Evolutionary conservation across 2,113 vertebrate species (phyloP), one percentile per base, ranked within the genome.

Genomic region (Perca fluviatilis): DNA sequence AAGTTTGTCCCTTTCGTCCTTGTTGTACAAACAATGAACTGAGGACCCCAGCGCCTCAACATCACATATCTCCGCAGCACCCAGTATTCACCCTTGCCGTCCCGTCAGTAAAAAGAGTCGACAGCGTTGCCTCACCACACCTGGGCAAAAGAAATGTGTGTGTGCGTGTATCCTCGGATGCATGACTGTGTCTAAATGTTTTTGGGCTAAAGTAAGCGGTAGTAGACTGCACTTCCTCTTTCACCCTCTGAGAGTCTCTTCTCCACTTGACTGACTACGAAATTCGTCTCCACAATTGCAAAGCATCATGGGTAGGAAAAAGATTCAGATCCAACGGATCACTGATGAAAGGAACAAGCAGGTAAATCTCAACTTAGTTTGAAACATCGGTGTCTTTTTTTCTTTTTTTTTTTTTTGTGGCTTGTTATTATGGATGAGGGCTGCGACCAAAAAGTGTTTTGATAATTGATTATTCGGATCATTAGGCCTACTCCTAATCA

Each of bases 321-420:
- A 99, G 97, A 99, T 99, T 89, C 98, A 99, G 96, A 99, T 99
- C 91, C 97, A 99, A 93, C 95, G 98, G 95, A 99, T 99, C 96
- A 99, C 98, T 0, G 98, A 99, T 14, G 98, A 99, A 93, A 97
- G 98, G 91, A 99, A 99, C 84, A 96, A 97, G 77, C 98, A 99
- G 97, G 98, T 98, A 40, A 93, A 94, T 65, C 40, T 51, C 3
- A 23, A 11, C 36, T 66, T 19, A 23, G n/a, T 65, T 47, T 46
- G 40, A 43, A 33, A n/a, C 21, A 46, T 64, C 8, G 5, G 15
- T 65, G 23, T 16, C 14, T 47, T 14, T 64, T 27, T 27, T 27
- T 27, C 2, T 27, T 27, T 27, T 27, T 27, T 27, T 27, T 27
- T 27, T 27, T 64, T 23, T 25, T 23, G n/a, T 65, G 40, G 33